These are phyloP conservation scores for Cladorhizidae sp. DNA, from an alignment of 37 sponge, comb jelly and placozoan genomes.

Conservation along the genomic window DNA sequence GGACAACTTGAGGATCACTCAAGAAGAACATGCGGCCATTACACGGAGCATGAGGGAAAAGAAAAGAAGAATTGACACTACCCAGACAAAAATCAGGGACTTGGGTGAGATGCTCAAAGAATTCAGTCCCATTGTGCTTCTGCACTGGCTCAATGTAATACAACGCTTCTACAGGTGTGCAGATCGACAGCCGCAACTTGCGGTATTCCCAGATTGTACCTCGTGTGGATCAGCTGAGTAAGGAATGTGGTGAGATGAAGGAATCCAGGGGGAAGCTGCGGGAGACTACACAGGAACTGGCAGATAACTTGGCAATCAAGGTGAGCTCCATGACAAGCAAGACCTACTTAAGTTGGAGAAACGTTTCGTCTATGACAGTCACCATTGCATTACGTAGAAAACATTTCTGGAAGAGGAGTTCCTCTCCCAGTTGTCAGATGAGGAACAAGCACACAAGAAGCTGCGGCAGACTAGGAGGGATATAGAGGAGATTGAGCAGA, in stretches of 20 bases:
- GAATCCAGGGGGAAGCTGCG: not conserved
- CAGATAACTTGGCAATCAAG: not conserved
- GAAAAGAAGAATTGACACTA: too few relatives aligned
- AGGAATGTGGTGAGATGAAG: not conserved
- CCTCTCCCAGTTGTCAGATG: not conserved
- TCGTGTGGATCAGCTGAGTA: not conserved
- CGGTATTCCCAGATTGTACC: not conserved
- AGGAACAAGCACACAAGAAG: conserved; percentile 1
- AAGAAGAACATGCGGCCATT: not conserved
- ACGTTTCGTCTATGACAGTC: not conserved
- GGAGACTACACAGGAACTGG: not conserved
- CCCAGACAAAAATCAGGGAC: too few relatives aligned
- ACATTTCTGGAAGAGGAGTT: not conserved
- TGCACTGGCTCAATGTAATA: too few relatives aligned
- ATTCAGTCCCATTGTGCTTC: not conserved
- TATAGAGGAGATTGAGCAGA: conserved; percentile 28
- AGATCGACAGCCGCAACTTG: not conserved
- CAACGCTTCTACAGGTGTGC: not conserved
- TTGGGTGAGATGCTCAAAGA: too few relatives aligned
- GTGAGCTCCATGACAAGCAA: not conserved
- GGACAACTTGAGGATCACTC: not conserved
- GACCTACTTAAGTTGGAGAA: not conserved
- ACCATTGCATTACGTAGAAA: not conserved
- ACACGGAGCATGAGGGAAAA: not conserved
- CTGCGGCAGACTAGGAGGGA: conserved; percentile 24